Percentiles rank a stretch among this genome's conserved stretches.
phyloP scores from a whole-genome alignment of 2,797 vertebrate genomes.

The Sebastes minor region DNA sequence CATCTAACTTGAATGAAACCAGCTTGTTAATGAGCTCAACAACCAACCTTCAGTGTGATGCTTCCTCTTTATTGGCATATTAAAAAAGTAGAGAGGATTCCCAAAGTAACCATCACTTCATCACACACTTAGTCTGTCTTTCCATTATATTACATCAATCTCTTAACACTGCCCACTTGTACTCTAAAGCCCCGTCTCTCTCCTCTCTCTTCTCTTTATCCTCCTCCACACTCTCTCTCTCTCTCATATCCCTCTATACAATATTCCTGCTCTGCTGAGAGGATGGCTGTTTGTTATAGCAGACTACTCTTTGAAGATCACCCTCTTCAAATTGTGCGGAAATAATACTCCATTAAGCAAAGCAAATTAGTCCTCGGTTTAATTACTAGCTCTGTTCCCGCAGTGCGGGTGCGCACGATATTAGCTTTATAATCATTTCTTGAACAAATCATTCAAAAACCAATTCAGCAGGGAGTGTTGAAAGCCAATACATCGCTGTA shows the following conservation, averaged over 20 bases:
- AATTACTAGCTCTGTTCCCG: constrained; percentile 79
- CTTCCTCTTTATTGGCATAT: neutral
- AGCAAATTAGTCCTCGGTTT: constrained; percentile 81
- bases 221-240: neutral
- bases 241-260: constrained; percentile 26
- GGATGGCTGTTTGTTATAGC: constrained; percentile 60
- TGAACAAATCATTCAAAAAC: constrained; percentile 79
- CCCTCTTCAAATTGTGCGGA: constrained; percentile 80
- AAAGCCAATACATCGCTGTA: constrained; percentile 62
- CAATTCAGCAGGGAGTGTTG: constrained; percentile 53
- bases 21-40: constrained; percentile 28
- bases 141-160: neutral
- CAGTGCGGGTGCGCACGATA: constrained; percentile 70
- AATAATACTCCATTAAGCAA: constrained; percentile 84
- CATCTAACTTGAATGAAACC: constrained; percentile 5
- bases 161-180: neutral
- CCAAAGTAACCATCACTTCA: neutral
- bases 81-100: neutral
- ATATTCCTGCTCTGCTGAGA: constrained; percentile 50
- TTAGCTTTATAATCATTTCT: constrained; percentile 80
- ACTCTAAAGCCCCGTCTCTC: constrained; percentile 6
- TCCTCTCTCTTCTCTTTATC: constrained; percentile 9
- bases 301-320: constrained; percentile 80
- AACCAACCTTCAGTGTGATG: constrained; percentile 4
- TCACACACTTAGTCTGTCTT: neutral